Evolutionary conservation across 2,113 vertebrate genomes (phyloP).

Genomic region (Chionodraco myersi): DNA sequence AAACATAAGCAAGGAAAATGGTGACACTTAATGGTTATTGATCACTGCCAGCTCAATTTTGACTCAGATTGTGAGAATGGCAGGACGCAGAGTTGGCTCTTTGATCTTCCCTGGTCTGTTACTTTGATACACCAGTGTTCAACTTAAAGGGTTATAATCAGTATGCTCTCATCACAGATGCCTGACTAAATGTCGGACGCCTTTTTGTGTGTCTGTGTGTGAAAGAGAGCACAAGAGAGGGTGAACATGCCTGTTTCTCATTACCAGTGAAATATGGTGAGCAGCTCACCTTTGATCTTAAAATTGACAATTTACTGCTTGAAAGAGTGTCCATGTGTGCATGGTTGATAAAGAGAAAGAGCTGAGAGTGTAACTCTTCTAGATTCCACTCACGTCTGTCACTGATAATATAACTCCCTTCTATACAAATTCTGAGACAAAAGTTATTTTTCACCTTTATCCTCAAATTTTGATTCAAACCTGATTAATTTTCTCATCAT

Average conservation of each 20-base stretch:
- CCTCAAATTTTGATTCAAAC: conserved; percentile 28
- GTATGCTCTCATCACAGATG: conserved; percentile 34
- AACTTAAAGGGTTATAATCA: conserved; percentile 55
- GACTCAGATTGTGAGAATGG: conserved; percentile 42
- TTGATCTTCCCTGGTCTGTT: conserved; percentile 67
- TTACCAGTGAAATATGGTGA: conserved; percentile 58
- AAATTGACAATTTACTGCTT: conserved; percentile 61
- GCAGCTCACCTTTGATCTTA: conserved; percentile 65
- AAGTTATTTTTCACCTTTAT: conserved; percentile 8
- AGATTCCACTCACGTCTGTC: conserved; percentile 11
- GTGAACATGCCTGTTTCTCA: conserved; percentile 65
- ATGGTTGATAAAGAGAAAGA: conserved; percentile 21
- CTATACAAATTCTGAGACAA: conserved; percentile 31
- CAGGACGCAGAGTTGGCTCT: conserved; percentile 58
- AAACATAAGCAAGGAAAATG: conserved; percentile 23
- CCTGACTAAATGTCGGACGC: conserved; percentile 23
- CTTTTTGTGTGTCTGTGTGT: conserved; percentile 21
- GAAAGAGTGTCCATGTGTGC: conserved; percentile 25
- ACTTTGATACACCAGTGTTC: conserved; percentile 67
- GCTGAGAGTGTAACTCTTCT: conserved; percentile 25
- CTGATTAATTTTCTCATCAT: conserved; percentile 4
- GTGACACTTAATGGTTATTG: conserved; percentile 40
- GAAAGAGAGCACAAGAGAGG: conserved; percentile 6
- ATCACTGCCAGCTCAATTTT: conserved; percentile 24
- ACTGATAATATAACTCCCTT: conserved; percentile 42